Percentiles rank a stretch among this genome's conserved stretches.
Conservation (phyloP, 2,888 invertebrate species). For the Gibbula magus region DNA sequence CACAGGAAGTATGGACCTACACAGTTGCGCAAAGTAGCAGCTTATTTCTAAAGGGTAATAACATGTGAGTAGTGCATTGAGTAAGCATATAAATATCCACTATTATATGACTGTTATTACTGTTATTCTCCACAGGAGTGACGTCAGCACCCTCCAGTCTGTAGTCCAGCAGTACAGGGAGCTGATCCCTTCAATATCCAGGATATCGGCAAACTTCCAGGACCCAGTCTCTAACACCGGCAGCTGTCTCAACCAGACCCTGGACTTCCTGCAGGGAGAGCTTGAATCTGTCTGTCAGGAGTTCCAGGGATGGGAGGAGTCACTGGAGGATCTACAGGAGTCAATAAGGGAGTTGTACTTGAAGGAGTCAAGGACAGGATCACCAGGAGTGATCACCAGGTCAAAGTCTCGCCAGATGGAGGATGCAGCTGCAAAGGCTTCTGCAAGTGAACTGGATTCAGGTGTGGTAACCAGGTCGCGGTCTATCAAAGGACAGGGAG, state of each 20-base stretch:
- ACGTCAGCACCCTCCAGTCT: conserved; percentile 3
- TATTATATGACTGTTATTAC: too few species aligned
- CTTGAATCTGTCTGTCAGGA: conserved; percentile 29
- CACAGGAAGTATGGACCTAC: too few species aligned
- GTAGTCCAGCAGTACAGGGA: neutral
- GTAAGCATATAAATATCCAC: too few species aligned
- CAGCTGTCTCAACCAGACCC: conserved; percentile 48
- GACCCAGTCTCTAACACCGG: conserved; percentile 32
- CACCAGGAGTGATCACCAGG: too few species aligned
- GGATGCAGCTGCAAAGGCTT: neutral
- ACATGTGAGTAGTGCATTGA: too few species aligned
- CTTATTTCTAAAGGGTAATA: too few species aligned
- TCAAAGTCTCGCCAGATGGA: neutral
- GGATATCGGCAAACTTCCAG: conserved; percentile 42
- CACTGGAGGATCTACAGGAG: neutral
- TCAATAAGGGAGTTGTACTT: neutral
- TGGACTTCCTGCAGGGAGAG: conserved; percentile 44
- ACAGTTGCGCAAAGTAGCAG: too few species aligned
- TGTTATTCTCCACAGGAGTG: conserved; percentile 21
- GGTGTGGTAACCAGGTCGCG: too few species aligned
- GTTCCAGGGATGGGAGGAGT: conserved; percentile 40
- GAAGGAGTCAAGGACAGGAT: neutral
- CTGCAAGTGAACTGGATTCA: neutral
- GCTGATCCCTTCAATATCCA: neutral
- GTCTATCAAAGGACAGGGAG: too few species aligned